These are phyloP conservation scores for Sycophila texana DNA, from an alignment of 2,888 invertebrate species.

Conservation along the genomic window DNA sequence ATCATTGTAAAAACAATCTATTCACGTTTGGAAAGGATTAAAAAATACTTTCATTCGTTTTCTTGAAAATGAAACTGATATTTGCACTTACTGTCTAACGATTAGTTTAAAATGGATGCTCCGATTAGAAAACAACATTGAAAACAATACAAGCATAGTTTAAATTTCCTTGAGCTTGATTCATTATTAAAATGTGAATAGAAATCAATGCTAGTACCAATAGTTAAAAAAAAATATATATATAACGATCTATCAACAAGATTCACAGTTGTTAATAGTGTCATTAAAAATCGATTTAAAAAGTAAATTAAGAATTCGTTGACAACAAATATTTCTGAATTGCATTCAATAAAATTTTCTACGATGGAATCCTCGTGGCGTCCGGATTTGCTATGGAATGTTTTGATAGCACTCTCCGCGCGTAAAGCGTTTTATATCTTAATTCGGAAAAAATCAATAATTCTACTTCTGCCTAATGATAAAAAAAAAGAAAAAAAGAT, in stretches of 20 bases:
- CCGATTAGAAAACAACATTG: conserved; percentile 53
- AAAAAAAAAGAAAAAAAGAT: conserved; percentile 12
- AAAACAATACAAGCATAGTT: conserved; percentile 44
- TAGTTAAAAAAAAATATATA: conserved; percentile 29
- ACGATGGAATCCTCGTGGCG: conserved; percentile 46
- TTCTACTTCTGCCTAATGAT: conserved; percentile 51
- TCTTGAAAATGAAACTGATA: conserved; percentile 54
- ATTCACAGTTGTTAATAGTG: conserved; percentile 16
- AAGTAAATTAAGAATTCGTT: conserved; percentile 34
- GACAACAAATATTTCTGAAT: conserved; percentile 30
- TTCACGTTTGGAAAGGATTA: conserved; percentile 14
- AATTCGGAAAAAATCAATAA: conserved; percentile 44
- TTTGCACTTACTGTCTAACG: conserved; percentile 46
- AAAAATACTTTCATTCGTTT: conserved; percentile 24
- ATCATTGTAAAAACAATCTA: conserved; percentile 18
- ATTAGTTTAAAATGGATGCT: conserved; percentile 36
- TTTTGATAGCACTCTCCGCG: conserved; percentile 56
- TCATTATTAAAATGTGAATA: conserved; percentile 17
- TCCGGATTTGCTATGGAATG: conserved; percentile 56
- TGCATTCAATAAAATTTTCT: conserved; percentile 56
- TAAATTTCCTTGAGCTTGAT: conserved; percentile 19
- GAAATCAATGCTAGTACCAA: conserved; percentile 43
- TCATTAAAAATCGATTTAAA: conserved; percentile 36
- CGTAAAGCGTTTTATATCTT: conserved; percentile 46
- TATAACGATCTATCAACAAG: conserved; percentile 37